phyloP scores from a whole-genome alignment of 2,797 vertebrate genomes.

The Lepilemur septentrionalis region DNA sequence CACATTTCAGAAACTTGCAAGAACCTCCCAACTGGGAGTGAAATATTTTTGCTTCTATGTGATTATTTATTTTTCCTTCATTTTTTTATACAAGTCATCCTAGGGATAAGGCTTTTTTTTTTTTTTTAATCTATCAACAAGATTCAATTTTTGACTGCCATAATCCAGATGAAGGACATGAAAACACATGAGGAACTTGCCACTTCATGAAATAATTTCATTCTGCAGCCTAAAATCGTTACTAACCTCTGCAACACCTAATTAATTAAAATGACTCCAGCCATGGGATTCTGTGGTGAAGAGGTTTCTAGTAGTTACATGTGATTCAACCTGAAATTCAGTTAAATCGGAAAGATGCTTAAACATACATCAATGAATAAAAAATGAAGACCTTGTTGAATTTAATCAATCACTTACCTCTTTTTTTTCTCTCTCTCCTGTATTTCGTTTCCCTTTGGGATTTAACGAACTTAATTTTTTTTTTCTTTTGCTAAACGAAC shows the following conservation, averaged over 20 bases:
- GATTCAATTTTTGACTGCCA: conserved; percentile 64
- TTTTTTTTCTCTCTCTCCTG: conserved; percentile 13
- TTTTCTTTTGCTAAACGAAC: conserved; percentile 53
- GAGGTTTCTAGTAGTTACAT: conserved; percentile 82
- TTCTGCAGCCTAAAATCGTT: conserved; percentile 83
- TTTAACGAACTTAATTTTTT: conserved; percentile 66
- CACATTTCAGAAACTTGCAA: conserved; percentile 9
- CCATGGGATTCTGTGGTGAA: conserved; percentile 82
- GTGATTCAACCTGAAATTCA: conserved; percentile 84
- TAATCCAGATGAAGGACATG: conserved; percentile 76
- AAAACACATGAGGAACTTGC: conserved; percentile 75
- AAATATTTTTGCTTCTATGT: neutral
- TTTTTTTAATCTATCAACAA: conserved; percentile 69
- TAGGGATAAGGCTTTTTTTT: conserved; percentile 31
- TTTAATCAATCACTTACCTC: conserved; percentile 73
- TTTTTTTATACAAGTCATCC: conserved; percentile 17
- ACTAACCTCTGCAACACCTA: conserved; percentile 85
- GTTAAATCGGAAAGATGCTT: conserved; percentile 84
- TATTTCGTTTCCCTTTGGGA: conserved; percentile 53
- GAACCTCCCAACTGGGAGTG: neutral
- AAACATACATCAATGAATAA: conserved; percentile 81
- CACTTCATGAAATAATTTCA: conserved; percentile 83
- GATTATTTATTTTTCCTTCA: neutral
- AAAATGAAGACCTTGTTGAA: conserved; percentile 81
- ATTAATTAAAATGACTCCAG: conserved; percentile 84